Evolutionary conservation across 2,888 invertebrate species (phyloP).

Genomic region (Erebia ligea): DNA sequence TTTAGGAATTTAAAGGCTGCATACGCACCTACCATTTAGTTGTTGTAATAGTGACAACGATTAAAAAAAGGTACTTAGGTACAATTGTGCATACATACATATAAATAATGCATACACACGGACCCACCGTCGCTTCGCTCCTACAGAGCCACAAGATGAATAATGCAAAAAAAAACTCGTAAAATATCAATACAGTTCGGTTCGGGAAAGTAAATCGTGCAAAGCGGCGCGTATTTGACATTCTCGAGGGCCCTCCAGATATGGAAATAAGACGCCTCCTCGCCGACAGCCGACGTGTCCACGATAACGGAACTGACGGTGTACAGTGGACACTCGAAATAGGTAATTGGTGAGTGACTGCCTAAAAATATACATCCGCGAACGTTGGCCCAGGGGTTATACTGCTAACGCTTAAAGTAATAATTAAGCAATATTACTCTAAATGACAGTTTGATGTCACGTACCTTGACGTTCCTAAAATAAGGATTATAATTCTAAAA

Average conservation of each 20-base stretch:
- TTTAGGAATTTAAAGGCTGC: too few relatives aligned
- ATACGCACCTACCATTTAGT: too few relatives aligned
- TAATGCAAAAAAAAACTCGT: conserved; percentile 29
- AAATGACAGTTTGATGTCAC: too few relatives aligned
- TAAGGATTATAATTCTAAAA: too few relatives aligned
- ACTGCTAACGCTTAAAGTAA: background rate
- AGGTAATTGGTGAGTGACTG: background rate
- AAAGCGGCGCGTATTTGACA: conserved; percentile 24
- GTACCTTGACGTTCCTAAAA: too few relatives aligned
- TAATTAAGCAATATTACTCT: too few relatives aligned
- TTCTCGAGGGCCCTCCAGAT: conserved; percentile 31
- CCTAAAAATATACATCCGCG: background rate
- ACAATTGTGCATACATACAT: too few relatives aligned
- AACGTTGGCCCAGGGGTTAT: background rate
- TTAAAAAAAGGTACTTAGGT: too few relatives aligned
- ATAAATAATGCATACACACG: conserved; percentile 15
- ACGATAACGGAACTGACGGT: background rate
- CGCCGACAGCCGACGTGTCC: background rate
- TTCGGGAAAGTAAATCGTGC: conserved; percentile 25
- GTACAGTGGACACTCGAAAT: background rate
- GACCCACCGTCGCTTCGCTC: background rate
- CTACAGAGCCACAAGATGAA: conserved; percentile 21
- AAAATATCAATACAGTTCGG: conserved; percentile 21
- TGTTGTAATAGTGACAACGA: too few relatives aligned
- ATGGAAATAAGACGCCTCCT: conserved; percentile 8